Conservation (phyloP, 2,113 vertebrate genomes). For the Bothrops jararaca region DNA sequence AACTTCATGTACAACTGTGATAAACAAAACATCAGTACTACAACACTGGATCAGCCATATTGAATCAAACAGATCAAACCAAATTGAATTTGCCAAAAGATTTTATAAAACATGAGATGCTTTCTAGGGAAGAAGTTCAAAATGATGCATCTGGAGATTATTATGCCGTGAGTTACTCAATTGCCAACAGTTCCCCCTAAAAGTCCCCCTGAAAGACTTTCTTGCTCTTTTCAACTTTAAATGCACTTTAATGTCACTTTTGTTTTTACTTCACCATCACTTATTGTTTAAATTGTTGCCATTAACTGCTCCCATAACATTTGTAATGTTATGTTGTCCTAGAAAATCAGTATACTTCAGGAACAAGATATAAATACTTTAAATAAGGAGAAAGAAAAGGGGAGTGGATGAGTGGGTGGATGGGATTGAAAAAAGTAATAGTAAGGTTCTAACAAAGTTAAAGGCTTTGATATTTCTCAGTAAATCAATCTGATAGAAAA, state of each 20-base stretch:
- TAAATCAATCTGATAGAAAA: not conserved
- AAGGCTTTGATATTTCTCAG: not conserved
- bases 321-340: not conserved
- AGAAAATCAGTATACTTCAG: not conserved
- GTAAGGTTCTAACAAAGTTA: not conserved
- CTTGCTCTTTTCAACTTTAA: not conserved
- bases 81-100: not conserved
- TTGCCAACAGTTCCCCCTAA: not conserved
- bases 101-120: not conserved
- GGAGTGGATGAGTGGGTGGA: not conserved
- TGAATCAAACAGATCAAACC: not conserved
- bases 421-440: not conserved
- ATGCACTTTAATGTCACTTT: not conserved
- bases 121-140: not conserved
- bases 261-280: not conserved
- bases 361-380: not conserved
- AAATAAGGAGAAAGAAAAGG: not conserved
- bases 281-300: not conserved
- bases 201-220: not conserved
- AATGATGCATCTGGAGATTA: not conserved
- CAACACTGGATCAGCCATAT: not conserved
- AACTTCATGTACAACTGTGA: not conserved
- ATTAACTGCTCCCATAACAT: not conserved
- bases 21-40: not conserved
- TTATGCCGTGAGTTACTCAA: not conserved